A percentile compares a stretch with the other conserved stretches of the same genome.
Conservation (phyloP, 1,140 invertebrate genomes). For the Mycetomoellerius zeteki region DNA sequence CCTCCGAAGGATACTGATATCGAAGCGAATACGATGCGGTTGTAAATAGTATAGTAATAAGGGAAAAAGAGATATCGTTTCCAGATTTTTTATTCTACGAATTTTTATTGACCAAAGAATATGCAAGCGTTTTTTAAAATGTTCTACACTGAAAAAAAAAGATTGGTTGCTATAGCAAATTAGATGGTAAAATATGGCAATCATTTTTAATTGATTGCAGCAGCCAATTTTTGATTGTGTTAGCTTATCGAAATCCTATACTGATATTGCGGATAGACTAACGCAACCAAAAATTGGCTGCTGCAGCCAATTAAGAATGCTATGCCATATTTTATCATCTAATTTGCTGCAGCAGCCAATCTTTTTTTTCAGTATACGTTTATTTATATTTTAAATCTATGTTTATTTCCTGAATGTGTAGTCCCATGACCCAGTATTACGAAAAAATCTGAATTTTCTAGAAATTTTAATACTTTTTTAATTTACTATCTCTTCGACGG, state of each 20-base stretch:
- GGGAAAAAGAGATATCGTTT: neutral
- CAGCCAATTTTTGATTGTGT: too few relatives aligned
- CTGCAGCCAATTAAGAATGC: too few relatives aligned
- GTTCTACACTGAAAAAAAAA: too few relatives aligned
- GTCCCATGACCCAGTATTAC: neutral
- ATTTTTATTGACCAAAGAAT: slow-evolving; percentile 10
- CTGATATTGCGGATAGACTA: too few relatives aligned
- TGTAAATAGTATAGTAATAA: neutral
- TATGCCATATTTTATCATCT: too few relatives aligned
- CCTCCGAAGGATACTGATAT: slow-evolving; percentile 30
- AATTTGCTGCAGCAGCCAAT: too few relatives aligned
- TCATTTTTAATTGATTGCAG: too few relatives aligned
- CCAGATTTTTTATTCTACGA: neutral
- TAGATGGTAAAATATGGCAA: too few relatives aligned
- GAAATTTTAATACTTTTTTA: neutral
- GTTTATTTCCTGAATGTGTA: neutral
- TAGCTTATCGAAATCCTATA: too few relatives aligned
- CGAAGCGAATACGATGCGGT: neutral
- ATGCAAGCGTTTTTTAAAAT: neutral
- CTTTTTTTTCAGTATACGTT: too few relatives aligned
- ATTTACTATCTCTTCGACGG: neutral
- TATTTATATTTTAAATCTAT: neutral
- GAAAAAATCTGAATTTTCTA: neutral
- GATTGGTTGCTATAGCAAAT: too few relatives aligned
- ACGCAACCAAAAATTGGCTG: too few relatives aligned